Evolutionary conservation across 2,113 vertebrate genomes (phyloP).

Genomic region (Corapipo altera): DNA sequence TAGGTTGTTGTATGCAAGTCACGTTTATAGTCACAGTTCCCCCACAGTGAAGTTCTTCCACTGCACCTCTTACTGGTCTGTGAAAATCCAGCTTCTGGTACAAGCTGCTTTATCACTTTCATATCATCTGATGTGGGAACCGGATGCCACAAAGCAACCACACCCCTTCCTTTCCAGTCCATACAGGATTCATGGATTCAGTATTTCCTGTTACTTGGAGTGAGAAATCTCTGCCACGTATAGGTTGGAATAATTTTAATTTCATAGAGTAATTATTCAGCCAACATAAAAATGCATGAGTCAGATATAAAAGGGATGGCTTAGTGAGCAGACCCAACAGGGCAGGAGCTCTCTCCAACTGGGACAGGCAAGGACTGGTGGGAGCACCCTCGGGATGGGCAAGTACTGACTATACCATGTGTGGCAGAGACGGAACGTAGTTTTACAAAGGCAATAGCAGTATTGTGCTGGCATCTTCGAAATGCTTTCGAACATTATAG

Average conservation of each 20-base stretch:
- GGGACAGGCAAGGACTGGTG: background rate
- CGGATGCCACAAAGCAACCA: background rate
- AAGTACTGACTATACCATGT: background rate
- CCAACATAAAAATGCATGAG: background rate
- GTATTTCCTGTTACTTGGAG: background rate
- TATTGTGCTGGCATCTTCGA: background rate
- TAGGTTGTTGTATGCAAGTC: background rate
- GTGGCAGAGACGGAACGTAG: background rate
- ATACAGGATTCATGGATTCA: background rate
- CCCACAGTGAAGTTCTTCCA: background rate
- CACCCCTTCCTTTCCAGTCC: background rate
- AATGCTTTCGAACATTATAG: background rate
- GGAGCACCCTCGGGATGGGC: rapidly evolving
- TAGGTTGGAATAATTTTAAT: background rate
- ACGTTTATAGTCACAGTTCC: background rate
- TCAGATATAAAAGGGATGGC: background rate
- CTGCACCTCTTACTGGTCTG: background rate
- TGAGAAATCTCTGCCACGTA: background rate
- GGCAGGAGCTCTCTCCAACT: background rate
- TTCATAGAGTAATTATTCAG: background rate
- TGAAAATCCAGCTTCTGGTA: background rate
- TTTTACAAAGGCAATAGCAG: background rate
- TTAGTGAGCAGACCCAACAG: background rate
- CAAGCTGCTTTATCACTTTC: background rate
- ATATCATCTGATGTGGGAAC: background rate